Conservation (phyloP, 2,797 vertebrate species). For the Onychomys leucogaster region DNA sequence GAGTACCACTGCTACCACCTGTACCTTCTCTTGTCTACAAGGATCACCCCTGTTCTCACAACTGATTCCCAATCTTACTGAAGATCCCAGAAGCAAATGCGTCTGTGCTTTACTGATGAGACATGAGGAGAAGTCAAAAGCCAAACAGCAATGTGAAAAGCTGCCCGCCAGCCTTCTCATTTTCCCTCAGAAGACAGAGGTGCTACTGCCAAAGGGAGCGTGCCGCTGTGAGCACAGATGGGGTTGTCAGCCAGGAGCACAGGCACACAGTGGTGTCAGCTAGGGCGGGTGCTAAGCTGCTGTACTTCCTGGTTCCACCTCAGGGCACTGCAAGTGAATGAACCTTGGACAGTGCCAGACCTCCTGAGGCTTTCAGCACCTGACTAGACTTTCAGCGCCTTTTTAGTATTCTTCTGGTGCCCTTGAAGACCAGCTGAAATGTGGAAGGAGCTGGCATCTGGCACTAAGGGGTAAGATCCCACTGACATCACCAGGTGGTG, state of each 20-base stretch:
- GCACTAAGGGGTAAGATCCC: neutral
- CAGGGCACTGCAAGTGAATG: neutral
- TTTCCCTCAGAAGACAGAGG: neutral
- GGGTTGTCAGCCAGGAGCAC: neutral
- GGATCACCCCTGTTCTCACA: conserved; percentile 32
- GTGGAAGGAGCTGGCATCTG: neutral
- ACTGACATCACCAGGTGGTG: neutral
- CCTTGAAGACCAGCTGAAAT: neutral
- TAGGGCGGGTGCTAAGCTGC: neutral
- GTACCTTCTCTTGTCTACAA: neutral
- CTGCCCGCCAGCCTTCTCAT: neutral
- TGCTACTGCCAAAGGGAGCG: neutral
- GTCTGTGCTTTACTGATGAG: conserved; percentile 47
- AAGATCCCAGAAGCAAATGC: conserved; percentile 45
- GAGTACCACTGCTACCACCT: neutral
- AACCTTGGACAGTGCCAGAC: neutral
- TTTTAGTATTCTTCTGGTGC: neutral
- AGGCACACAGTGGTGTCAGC: neutral
- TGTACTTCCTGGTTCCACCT: neutral
- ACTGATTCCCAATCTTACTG: neutral
- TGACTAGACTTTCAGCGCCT: neutral
- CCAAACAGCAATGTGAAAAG: conserved; percentile 11
- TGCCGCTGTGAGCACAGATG: neutral
- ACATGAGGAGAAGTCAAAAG: conserved; percentile 46
- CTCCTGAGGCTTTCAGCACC: neutral